These are phyloP conservation scores for Oriolus oriolus DNA, from an alignment of 2,113 vertebrate species.

Conservation along the genomic window DNA sequence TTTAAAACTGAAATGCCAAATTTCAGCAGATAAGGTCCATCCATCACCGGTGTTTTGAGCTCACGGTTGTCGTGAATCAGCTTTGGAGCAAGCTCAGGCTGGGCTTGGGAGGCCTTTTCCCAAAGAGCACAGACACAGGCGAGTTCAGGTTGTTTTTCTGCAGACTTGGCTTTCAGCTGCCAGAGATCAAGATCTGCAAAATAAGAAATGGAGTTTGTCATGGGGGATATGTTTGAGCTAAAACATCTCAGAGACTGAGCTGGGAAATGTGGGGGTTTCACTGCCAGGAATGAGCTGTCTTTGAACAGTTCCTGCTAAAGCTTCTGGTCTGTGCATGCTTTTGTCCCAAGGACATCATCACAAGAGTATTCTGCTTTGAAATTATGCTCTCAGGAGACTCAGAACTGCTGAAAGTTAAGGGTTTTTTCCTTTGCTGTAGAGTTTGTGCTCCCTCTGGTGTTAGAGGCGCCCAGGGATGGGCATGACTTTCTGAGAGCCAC, in stretches of 20 bases:
- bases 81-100: background rate
- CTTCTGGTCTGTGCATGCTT: background rate
- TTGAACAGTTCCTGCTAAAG: background rate
- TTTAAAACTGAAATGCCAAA: background rate
- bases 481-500: background rate
- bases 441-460: background rate
- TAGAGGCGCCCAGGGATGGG: background rate
- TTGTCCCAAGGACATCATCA: background rate
- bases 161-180: background rate
- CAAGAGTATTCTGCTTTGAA: background rate
- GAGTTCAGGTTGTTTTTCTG: background rate
- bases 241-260: background rate
- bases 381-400: background rate
- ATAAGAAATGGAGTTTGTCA: background rate
- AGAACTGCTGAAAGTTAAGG: background rate
- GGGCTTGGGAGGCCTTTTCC: background rate
- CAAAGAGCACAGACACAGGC: background rate
- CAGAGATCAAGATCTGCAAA: background rate
- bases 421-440: background rate
- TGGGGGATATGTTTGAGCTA: background rate
- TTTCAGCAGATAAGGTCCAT: background rate
- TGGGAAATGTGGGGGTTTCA: background rate
- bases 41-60: background rate
- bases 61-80: background rate
- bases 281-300: background rate